Percentiles rank a stretch among this genome's conserved stretches.
phyloP scores from a whole-genome alignment of 2,888 invertebrate genomes.

The Acleris literana region DNA sequence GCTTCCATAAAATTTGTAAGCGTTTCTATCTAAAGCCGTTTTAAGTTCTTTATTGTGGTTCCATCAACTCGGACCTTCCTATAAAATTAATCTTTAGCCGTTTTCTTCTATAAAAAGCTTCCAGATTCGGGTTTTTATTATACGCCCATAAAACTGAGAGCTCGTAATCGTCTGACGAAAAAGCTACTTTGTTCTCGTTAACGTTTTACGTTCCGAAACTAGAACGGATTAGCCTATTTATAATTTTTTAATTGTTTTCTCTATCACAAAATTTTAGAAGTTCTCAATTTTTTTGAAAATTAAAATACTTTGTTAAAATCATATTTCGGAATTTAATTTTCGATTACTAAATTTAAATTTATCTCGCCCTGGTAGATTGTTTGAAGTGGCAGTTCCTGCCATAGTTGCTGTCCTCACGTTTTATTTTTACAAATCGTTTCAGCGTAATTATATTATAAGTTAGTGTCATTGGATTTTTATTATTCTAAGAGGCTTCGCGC shows the following conservation, averaged over 20 bases:
- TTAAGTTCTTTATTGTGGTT: constrained; percentile 59
- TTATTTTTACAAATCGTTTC: constrained; percentile 75
- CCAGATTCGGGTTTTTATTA: constrained; percentile 70
- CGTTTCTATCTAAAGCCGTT: constrained; percentile 45
- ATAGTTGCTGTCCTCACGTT: constrained; percentile 61
- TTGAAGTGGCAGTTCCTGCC: constrained; percentile 34
- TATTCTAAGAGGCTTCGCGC: constrained; percentile 60
- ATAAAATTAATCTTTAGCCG: constrained; percentile 63
- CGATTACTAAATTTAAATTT: constrained; percentile 25
- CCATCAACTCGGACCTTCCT: constrained; percentile 49
- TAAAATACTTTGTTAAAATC: constrained; percentile 8
- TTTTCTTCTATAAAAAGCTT: constrained; percentile 66
- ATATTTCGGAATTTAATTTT: constrained; percentile 21
- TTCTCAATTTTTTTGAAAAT: not conserved
- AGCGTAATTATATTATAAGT: constrained; percentile 66
- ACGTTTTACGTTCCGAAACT: constrained; percentile 43
- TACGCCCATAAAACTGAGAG: constrained; percentile 69
- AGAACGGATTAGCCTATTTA: constrained; percentile 64
- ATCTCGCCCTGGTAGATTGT: constrained; percentile 31
- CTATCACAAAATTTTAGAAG: constrained; percentile 11
- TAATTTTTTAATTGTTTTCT: constrained; percentile 59
- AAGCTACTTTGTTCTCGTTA: constrained; percentile 53
- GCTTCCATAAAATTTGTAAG: constrained; percentile 35
- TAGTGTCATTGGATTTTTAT: constrained; percentile 63
- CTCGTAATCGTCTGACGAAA: constrained; percentile 59